Percentiles rank a stretch among this genome's conserved stretches.
These are phyloP conservation scores for Pissodes strobi DNA, from an alignment of 1,140 invertebrate genomes.

Conservation along the genomic window DNA sequence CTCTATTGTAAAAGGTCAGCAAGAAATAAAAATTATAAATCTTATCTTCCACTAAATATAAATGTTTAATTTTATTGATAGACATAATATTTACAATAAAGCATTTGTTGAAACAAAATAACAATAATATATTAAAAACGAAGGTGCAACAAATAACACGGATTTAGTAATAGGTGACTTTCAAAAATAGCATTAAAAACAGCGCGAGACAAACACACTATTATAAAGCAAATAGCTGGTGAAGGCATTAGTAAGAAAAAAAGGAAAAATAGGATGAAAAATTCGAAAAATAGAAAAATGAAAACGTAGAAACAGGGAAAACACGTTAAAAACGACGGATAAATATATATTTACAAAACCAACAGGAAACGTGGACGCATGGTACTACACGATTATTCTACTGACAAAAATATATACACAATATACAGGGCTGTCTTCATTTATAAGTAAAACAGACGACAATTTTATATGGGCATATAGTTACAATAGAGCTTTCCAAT, in stretches of 20 bases:
- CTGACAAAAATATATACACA: conserved; percentile 50
- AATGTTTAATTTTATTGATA: too few relatives aligned
- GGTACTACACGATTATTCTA: conserved; percentile 20
- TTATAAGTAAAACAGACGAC: too few relatives aligned
- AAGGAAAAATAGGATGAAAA: conserved; percentile 9
- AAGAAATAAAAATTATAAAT: too few relatives aligned
- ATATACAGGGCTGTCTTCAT: conserved; percentile 38
- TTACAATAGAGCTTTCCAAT: too few relatives aligned
- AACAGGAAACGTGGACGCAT: conserved; percentile 5
- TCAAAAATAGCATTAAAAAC: not conserved
- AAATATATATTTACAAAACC: not conserved
- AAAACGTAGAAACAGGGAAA: not conserved
- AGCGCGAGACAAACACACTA: not conserved
- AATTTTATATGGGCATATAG: too few relatives aligned
- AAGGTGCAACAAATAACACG: too few relatives aligned
- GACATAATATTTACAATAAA: too few relatives aligned
- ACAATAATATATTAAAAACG: too few relatives aligned
- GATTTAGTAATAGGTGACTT: too few relatives aligned
- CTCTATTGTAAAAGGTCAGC: too few relatives aligned
- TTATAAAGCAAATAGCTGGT: conserved; percentile 8
- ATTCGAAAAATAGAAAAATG: not conserved
- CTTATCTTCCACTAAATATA: too few relatives aligned
- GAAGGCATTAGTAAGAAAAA: conserved; percentile 10
- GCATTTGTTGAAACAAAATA: too few relatives aligned
- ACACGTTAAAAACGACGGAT: not conserved